Base-by-base conservation (phyloP, 2,888 invertebrate genomes). In the Melanophora roralis region DNA sequence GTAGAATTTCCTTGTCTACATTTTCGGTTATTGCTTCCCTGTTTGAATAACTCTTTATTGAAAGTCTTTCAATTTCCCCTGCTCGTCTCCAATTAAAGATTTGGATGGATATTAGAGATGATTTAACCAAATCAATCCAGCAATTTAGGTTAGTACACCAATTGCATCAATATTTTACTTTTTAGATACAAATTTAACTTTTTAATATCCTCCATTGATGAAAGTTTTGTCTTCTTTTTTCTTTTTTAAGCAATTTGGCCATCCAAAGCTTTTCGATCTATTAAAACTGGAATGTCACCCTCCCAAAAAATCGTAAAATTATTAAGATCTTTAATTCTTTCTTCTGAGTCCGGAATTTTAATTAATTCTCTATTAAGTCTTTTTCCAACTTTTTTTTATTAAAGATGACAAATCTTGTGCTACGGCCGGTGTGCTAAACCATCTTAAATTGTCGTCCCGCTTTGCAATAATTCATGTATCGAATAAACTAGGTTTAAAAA, bases 61-160 rank as follows among this genome's bases (percentile, higher is more conserved):
- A 67, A 1, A 75, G 23, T 1, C 75, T 9, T 45, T 75, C 68
- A 16, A 74, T 65, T 65, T 74, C 74, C 0, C 74, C 74, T 11
- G 74, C 65, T 59, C 65, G 23, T 36, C 74, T 23, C 27, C 67
- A 12, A n/a, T 74, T 74, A 14, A 74, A 67, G 14, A 74, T 67
- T 36, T 51, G 59, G 0, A 57, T 19, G 21, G 21, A 38, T 5
- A 57, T 36, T 4, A 57, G 11, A 1, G 67, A 36, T 21, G 53
- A 1, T 53, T 75, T 23, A 2, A 68, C 34, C 8, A 75, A 8
- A 3, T 68, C 36, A 0, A 5, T 21, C 68, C 68, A 75, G 1
- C 36, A 40, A 8, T 3, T 1, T 2, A 9, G 11, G 11, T 27
- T 9, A 45, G n/a, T n/a, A n/a, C n/a, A n/a, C n/a, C n/a, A n/a